Evolutionary conservation across 1,140 invertebrate genomes (phyloP), one percentile per base, ranked within the genome.

Genomic region (Heliconius nattereri): DNA sequence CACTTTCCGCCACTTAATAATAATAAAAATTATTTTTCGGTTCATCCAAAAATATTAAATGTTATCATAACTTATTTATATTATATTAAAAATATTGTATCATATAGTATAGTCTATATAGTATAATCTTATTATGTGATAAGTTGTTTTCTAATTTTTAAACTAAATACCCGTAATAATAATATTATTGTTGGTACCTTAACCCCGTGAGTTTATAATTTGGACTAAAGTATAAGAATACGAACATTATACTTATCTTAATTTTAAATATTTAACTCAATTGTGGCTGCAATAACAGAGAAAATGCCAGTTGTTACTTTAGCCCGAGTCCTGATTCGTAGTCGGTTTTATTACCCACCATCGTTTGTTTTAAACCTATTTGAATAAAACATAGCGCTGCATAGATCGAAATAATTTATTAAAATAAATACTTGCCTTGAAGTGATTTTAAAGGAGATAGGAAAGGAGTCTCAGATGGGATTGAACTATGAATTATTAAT

Each of bases 341-440:
- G 70, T 78, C 79, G 45, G 70, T 77, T 78, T 76, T 73, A 90
- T 85, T 85, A 85, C 85, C 40, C 40, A 13, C 60, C 84, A 78
- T 84, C 81, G 84, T 87, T 86, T 88, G 81, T 85, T 85, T 86
- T 85, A 81, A 85, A 83, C 76, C 83, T 86, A 84, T 86, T 86
- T 83, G 83, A 88, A 85, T 85, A 76, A 78, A 78, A 76, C 71
- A 73, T 74, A 71, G 74, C 75, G 60, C 60, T 82, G 79, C 57
- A 79, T 19, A 23, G 74, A 79, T 72, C 66, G 73, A 72, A 71
- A 75, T 76, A 75, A 79, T 75, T 54, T 75, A 72, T 72, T 79
- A 75, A 71, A 20, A 74, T 71, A 71, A 75, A 75, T 73, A 71
- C 20, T 29, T 75, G 66, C 23, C 19, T 76, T 70, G 2, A 19